Conservation (phyloP, 2,888 invertebrate genomes). For the Synanthedon vespiformis region DNA sequence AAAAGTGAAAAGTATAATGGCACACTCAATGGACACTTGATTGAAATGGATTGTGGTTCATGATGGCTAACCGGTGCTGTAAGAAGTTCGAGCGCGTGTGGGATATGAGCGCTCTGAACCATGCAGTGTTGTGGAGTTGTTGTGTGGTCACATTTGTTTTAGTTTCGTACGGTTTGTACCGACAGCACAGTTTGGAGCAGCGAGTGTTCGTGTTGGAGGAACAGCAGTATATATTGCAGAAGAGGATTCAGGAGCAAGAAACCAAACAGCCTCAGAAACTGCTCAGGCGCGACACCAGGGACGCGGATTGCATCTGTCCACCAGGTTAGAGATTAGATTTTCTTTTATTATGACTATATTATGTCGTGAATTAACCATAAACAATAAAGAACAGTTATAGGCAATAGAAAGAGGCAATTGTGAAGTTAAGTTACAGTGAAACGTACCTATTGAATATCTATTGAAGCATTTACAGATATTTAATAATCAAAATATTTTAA, state of each 20-base stretch:
- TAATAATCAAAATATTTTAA: too few species aligned
- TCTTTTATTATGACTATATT: too few species aligned
- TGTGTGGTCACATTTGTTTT: constrained; percentile 46
- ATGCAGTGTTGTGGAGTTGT: constrained; percentile 55
- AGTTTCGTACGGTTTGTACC: constrained; percentile 48
- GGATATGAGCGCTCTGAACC: constrained; percentile 38
- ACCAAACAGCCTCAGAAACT: constrained; percentile 19
- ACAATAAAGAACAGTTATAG: too few species aligned
- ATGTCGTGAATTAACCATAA: too few species aligned
- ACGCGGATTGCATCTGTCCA: constrained; percentile 58
- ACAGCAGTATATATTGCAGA: constrained; percentile 19
- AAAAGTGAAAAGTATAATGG: neutral
- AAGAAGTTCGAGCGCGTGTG: constrained; percentile 13
- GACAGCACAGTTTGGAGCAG: constrained; percentile 51
- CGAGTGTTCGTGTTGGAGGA: constrained; percentile 45
- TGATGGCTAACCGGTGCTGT: neutral
- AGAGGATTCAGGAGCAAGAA: constrained; percentile 17
- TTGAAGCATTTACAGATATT: too few species aligned
- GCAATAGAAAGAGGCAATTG: too few species aligned
- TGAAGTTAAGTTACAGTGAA: too few species aligned
- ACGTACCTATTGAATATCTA: too few species aligned
- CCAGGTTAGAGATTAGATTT: constrained; percentile 39
- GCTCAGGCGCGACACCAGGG: constrained; percentile 39
- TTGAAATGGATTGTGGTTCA: neutral
- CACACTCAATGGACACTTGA: neutral